Base-by-base conservation (phyloP, 2,888 invertebrate genomes). In the Pollenia labialis region DNA sequence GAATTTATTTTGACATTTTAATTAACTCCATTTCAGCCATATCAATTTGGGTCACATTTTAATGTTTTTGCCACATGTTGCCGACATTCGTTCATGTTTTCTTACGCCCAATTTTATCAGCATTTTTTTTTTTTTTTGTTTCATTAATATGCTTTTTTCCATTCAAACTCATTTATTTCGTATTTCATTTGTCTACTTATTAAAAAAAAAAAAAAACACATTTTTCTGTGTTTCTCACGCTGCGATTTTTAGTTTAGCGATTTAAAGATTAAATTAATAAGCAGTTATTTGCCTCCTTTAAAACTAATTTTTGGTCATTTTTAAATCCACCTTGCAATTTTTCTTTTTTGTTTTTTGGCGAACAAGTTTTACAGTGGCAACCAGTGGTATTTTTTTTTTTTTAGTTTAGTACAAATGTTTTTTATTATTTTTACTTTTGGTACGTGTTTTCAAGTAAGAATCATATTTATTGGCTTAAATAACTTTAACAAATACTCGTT, bases 241-340 rank as follows among this genome's bases (percentile, higher is more conserved):
- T 83, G 76, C 50, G 85, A 85, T 68, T 84, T 80, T 88, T 32
- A 32, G 32, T 32, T 32, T 79, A 77, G 74, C 69, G 87, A 85
- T 88, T 86, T 79, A 87, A 85, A 83, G 88, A 85, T 88, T 83
- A 87, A 88, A 75, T 87, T 81, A 83, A 85, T 84, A 88, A 86
- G 84, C 86, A 81, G 81, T 84, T 88, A 71, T 81, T 86, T 83
- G 50, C 72, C 80, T 81, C 68, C 79, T 80, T 86, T 75, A 23
- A 46, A 46, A 82, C 4, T 40, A n/a, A 54, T 44, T 56, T 79
- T 75, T 32, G 58, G 23, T 52, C 44, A 44, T 68, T 60, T 75
- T 68, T 32, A 58, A 60, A 68, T 23, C 40, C 64, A 72, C 64
- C 72, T 72, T 58, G 72, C 50, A 46, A 84, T 60, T 69, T 6